A percentile compares a stretch with the other conserved stretches of the same genome.
These are phyloP conservation scores for Trachelus stipa DNA, from an alignment of 2,888 invertebrate genomes.

Conservation along the genomic window DNA sequence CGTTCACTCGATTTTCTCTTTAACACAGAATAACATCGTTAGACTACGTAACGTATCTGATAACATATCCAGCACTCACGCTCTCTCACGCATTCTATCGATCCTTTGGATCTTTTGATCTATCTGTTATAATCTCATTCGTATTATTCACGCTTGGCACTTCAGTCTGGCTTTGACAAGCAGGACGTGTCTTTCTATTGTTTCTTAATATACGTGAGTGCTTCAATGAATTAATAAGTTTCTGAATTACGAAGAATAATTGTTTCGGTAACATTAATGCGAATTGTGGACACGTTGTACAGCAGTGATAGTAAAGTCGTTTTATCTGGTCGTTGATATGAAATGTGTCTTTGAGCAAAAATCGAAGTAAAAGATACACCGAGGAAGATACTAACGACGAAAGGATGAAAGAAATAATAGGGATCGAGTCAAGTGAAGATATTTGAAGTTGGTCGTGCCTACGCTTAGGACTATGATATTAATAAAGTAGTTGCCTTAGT, in stretches of 20 bases:
- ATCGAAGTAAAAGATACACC: constrained; percentile 14
- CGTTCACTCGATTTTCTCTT: constrained; percentile 23
- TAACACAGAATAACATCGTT: constrained; percentile 32
- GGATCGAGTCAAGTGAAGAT: not conserved
- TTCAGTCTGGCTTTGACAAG: not conserved
- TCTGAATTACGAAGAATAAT: no score
- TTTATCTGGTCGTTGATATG: constrained; percentile 38
- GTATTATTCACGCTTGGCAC: not conserved
- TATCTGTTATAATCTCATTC: not conserved
- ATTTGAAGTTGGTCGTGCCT: constrained; percentile 4
- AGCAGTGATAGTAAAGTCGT: not conserved
- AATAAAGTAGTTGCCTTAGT: not conserved
- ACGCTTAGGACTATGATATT: not conserved
- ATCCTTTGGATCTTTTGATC: not conserved
- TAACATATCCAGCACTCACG: constrained; percentile 22
- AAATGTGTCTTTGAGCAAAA: constrained; percentile 43
- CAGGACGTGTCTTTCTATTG: not conserved
- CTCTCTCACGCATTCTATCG: not conserved
- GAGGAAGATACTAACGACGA: not conserved
- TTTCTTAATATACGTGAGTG: not conserved
- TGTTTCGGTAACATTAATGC: constrained; percentile 17
- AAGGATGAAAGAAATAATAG: not conserved
- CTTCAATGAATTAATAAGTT: not conserved
- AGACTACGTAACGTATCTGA: constrained; percentile 23
- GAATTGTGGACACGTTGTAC: constrained; percentile 21